phyloP scores from a whole-genome alignment of 2,797 vertebrate species.

The Oreochromis grahami region DNA sequence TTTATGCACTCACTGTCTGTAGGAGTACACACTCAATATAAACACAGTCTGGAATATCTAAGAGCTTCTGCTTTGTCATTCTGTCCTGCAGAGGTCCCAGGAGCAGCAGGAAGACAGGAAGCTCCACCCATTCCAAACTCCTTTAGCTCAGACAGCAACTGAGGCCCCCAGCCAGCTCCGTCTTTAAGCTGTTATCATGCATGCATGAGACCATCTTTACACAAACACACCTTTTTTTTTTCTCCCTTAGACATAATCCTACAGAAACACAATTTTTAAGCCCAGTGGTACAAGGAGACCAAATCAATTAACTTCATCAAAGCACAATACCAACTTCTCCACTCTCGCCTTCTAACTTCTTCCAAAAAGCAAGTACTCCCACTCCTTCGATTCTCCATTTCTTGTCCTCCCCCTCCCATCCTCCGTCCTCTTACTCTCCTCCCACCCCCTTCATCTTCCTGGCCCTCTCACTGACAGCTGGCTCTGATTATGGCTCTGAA shows the following conservation, averaged over 20 bases:
- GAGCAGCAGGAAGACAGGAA: conserved; percentile 51
- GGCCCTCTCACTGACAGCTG: conserved; percentile 79
- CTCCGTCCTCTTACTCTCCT: neutral
- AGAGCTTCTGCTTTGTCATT: conserved; percentile 32
- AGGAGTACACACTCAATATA: neutral
- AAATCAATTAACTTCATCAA: conserved; percentile 34
- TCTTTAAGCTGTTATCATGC: neutral
- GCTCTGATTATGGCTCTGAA: conserved; percentile 83
- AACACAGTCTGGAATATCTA: neutral
- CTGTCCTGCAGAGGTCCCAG: conserved; percentile 16
- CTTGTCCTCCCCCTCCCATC: neutral
- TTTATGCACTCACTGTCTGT: neutral
- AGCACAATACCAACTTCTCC: conserved; percentile 16
- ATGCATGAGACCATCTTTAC: neutral
- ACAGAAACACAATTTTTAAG: neutral
- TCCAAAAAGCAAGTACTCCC: conserved; percentile 38
- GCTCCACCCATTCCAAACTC: conserved; percentile 29
- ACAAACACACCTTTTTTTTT: neutral
- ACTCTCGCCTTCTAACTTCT: conserved; percentile 9
- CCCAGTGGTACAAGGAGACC: neutral
- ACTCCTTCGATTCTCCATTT: neutral
- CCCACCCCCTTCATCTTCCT: conserved; percentile 32
- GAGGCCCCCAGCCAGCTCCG: conserved; percentile 7
- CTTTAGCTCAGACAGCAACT: conserved; percentile 28
- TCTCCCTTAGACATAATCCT: neutral